A percentile compares a stretch with the other conserved stretches of the same genome.
These are phyloP conservation scores for Andrena chrysosceles DNA, from an alignment of 2,888 invertebrate species.

Conservation along the genomic window DNA sequence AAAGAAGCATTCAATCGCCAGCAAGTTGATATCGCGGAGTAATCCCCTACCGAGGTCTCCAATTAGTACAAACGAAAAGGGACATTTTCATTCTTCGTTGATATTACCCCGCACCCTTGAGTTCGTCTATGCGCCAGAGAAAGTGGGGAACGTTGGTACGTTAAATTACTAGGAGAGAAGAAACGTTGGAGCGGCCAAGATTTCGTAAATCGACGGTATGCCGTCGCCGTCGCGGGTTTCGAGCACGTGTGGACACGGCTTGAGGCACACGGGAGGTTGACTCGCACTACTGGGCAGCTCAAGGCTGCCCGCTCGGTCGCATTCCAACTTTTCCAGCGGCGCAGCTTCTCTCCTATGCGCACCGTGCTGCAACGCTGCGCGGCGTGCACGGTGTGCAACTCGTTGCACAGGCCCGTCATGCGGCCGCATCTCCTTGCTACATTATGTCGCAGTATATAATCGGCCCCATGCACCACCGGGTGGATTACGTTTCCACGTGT, in stretches of 20 bases:
- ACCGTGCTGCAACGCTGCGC: constrained; percentile 11
- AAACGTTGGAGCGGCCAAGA: too few species aligned
- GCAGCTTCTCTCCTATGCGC: constrained; percentile 54
- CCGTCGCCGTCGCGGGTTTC: constrained; percentile 27
- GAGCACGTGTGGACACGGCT: constrained; percentile 39
- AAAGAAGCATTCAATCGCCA: too few species aligned
- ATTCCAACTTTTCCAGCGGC: constrained; percentile 77
- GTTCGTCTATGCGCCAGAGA: too few species aligned
- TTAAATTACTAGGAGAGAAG: too few species aligned
- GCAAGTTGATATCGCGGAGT: too few species aligned
- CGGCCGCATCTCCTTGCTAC: constrained; percentile 45
- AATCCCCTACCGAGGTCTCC: too few species aligned
- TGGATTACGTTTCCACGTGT: constrained; percentile 39
- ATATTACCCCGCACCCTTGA: too few species aligned
- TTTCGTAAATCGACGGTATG: background rate
- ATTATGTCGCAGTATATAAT: constrained; percentile 44
- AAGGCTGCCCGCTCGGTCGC: constrained; percentile 80
- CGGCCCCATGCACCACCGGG: constrained; percentile 28
- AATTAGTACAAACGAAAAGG: too few species aligned
- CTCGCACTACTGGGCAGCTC: constrained; percentile 79
- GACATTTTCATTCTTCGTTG: too few species aligned
- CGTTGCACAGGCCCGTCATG: constrained; percentile 32
- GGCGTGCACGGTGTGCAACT: constrained; percentile 21
- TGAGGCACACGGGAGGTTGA: constrained; percentile 73
- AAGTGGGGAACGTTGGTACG: too few species aligned